Evolutionary conservation across 2,797 vertebrate species (phyloP), one percentile per base, ranked within the genome.

Genomic region (Threskiornis aethiopicus): DNA sequence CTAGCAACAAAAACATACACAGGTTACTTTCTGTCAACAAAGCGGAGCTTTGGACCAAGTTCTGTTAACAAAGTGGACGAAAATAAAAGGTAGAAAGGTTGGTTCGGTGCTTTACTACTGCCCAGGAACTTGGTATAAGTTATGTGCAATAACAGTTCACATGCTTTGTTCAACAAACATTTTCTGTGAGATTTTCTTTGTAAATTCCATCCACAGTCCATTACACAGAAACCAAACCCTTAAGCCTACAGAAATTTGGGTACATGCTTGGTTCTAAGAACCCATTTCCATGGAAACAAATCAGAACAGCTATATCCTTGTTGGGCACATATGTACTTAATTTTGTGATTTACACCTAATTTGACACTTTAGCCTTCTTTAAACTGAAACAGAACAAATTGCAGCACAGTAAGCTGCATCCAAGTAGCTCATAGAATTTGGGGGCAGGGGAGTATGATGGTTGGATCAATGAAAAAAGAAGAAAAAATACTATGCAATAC

Each of bases 1-100:
- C 98, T 98, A 96, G 88, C 33, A 79, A 94, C 58, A 97, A 86
- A 93, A 93, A 67, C 16, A 83, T 4, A 87, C 0, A 0, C 25
- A 67, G 20, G 29, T 90, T 80, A 88, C 61, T 33, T 81, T 75
- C 76, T 55, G 24, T 31, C 66, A 88, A 86, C 22, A 54, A 77
- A 90, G 12, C 1, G 13, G 15, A 85, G 42, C 72, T 89, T 75
- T 90, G 61, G 87, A 87, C 37, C 67, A 41, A 96, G 90, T 37
- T 51, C 64, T 76, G n/a, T 57, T 71, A 83, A 51, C 33, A 69
- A 85, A 64, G 28, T 5, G 15, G 29, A 79, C 37, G 35, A 82
- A 92, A 86, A 41, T 17, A 54, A 85, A 92, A 70, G 64, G 29
- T 8, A 79, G 54, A 72, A 85, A 79, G 41, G 22, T 7, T 66